Evolutionary conservation across 1,140 invertebrate species (phyloP), one percentile per base, ranked within the genome.

Genomic region (Phymastichus coffea): DNA sequence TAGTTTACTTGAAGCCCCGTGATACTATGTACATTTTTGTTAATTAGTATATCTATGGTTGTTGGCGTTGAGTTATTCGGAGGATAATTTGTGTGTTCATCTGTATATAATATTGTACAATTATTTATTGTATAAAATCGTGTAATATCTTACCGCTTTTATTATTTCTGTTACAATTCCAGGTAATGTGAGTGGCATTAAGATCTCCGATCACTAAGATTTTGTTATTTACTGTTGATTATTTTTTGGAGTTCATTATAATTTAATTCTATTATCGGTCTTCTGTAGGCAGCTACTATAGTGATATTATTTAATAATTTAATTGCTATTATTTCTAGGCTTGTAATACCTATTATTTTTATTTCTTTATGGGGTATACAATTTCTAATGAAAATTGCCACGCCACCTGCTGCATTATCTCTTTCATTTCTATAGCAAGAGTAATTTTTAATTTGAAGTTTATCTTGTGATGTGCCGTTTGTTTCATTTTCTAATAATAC

Each of bases 401-500:
- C 65, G 8, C 63, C 69, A 22, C 63, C 63, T 22, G 43, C 48
- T 1, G 53, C 19, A 4, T 51, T 61, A 12, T 60, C 22, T 55
- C 51, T 55, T 38, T 68, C 62, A 40, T 63, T 58, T 43, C 64
- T 64, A 7, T 64, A 38, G 17, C 55, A 52, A 12, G n/a, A 64
- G 38, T 69, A 69, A 20, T 65, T 61, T 66, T 51, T 62, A 43
- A 59, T 40, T 66, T 66, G 30, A 2, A 62, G 12, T 49, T 57
- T 58, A 48, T 49, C 19, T 15, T 63, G 55, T 17, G 33, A 10
- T 2, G 9, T 64, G 1, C 61, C 25, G 57, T 54, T 69, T 0
- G 64, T 70, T 67, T 69, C 67, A 44, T 69, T 69, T 4, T 68
- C 25, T 15, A 69, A 19, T 7, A 64, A 49, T 35, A 71, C 63